Evolutionary conservation across 2,888 invertebrate genomes (phyloP), one percentile per base, ranked within the genome.

Genomic region (Nipponacmea schrenckii): DNA sequence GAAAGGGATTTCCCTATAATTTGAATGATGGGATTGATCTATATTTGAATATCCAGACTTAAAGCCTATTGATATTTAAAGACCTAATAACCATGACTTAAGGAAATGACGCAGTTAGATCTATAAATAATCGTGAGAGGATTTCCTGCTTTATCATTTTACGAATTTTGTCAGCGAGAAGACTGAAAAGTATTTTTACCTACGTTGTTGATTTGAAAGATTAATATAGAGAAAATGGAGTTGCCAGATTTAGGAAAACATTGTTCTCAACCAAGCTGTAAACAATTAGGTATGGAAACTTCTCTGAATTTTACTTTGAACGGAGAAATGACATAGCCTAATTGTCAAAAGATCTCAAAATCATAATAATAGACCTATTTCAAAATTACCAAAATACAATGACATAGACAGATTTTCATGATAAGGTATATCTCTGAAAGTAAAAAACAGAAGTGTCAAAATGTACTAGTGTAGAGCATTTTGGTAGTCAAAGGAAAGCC

Each of bases 171-270:
- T 24, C 44, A 20, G 31, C 10, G 17, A 4, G 20, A 14, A 14
- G 65, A 12, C 12, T 15, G 45, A 8, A 15, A 31, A n/a, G 24
- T 65, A 12, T 68, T 31, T 62, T 62, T 45, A n/a, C 12, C 62
- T 17, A 15, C 24, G 10, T 39, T 7, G 39, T 39, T 39, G 39
- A 39, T 8, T 39, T 39, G 8, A 8, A 8, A 39, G 39, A 8
- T 5, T 5, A 39, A 39, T 39, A 8, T 39, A 8, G 4, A 39
- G 39, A 84, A 82, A 76, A 97, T 97, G 96, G 97, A 98, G 89
- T 93, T 97, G 85, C 97, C 97, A 75, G 91, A 94, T 88, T 90
- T 98, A 82, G 97, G 98, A 80, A 92, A 94, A 85, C 94, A 97
- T 86, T 98, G 98, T 90, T 93, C 93, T 3, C 93, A 93, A 83